These are phyloP conservation scores for Conus ventricosus DNA, from an alignment of 1,140 invertebrate species.

Conservation along the genomic window DNA sequence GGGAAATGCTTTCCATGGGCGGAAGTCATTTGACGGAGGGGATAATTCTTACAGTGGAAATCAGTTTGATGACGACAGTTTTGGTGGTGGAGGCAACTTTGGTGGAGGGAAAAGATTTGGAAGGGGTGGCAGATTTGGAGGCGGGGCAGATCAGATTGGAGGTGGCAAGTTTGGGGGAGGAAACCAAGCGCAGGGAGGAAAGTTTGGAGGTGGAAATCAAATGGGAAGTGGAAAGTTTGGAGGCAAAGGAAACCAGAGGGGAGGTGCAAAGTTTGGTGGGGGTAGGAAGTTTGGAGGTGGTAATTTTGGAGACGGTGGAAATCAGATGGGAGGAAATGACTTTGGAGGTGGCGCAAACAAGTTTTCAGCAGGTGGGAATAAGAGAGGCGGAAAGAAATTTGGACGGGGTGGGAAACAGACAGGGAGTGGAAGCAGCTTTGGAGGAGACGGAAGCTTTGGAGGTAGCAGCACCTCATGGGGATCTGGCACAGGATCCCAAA, in stretches of 20 bases:
- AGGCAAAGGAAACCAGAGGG: background rate
- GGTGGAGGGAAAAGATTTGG: background rate
- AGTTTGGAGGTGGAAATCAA: too few species aligned
- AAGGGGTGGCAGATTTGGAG: conserved; percentile 16
- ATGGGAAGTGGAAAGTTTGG: background rate
- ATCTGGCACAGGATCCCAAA: background rate
- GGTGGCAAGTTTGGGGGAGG: conserved; percentile 18
- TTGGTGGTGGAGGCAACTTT: background rate
- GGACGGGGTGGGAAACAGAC: conserved; percentile 33
- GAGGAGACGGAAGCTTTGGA: background rate
- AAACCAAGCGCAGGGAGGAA: too few species aligned
- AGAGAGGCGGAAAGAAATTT: conserved; percentile 16
- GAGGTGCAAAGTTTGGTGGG: conserved; percentile 9
- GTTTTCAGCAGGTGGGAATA: background rate
- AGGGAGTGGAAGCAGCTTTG: background rate
- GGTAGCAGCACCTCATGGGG: conserved; percentile 4
- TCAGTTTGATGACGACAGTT: background rate
- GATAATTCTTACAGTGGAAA: background rate
- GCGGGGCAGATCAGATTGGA: too few species aligned
- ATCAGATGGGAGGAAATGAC: conserved; percentile 17
- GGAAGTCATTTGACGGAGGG: background rate
- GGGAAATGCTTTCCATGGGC: background rate
- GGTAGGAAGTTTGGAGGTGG: background rate
- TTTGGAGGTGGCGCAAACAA: conserved; percentile 3
- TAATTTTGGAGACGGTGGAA: conserved; percentile 3